Evolutionary conservation across 2,888 invertebrate species (phyloP).

Genomic region (Congeria kusceri): DNA sequence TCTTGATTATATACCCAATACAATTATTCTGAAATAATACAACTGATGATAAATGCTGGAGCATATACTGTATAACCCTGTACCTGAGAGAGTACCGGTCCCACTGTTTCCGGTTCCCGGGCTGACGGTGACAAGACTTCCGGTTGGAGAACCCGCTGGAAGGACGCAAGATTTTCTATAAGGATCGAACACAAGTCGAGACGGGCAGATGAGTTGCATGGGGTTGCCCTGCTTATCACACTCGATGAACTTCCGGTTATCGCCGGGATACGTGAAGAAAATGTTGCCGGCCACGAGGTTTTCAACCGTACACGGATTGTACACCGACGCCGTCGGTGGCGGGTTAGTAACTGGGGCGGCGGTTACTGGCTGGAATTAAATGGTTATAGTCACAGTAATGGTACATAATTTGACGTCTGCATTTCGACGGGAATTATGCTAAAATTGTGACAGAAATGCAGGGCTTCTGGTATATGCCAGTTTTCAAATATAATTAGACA

Average conservation of each 20-base stretch:
- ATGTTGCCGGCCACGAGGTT: constrained; percentile 57
- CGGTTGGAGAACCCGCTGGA: constrained; percentile 16
- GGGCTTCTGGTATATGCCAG: too few relatives aligned
- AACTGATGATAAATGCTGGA: too few relatives aligned
- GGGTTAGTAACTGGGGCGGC: constrained; percentile 12
- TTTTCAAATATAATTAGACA: too few relatives aligned
- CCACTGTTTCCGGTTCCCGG: constrained; percentile 25
- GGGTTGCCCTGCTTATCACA: constrained; percentile 61
- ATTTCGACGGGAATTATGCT: too few relatives aligned
- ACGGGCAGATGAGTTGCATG: constrained; percentile 63
- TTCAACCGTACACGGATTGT: constrained; percentile 59
- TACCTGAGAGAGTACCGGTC: constrained; percentile 7
- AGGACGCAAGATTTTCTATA: constrained; percentile 63
- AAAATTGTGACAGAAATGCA: too few relatives aligned
- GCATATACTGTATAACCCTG: not conserved
- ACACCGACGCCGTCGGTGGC: not conserved
- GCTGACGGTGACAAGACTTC: not conserved
- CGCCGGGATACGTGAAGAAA: constrained; percentile 59
- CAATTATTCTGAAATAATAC: too few relatives aligned
- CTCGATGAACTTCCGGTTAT: constrained; percentile 67
- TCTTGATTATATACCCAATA: too few relatives aligned
- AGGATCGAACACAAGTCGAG: constrained; percentile 57
- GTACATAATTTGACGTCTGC: too few relatives aligned
- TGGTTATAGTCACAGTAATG: too few relatives aligned
- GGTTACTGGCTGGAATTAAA: too few relatives aligned